A percentile compares a stretch with the other conserved stretches of the same genome.
These are phyloP conservation scores for Diachasma alloeum DNA, from an alignment of 1,140 invertebrate genomes.

Conservation along the genomic window DNA sequence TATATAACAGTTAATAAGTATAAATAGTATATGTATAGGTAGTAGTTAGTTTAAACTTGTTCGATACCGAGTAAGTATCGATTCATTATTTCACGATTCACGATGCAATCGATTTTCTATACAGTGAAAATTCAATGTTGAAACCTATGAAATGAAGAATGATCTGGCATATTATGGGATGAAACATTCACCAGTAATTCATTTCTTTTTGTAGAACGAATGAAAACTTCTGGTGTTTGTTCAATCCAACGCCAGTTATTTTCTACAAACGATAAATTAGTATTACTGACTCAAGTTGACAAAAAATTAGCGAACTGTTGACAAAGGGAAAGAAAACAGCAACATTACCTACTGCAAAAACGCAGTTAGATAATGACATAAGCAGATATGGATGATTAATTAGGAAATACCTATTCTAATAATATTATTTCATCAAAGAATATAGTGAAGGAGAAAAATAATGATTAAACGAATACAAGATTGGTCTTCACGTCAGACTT, in stretches of 20 bases:
- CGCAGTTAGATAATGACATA: slow-evolving; percentile 57
- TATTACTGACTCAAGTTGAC: slow-evolving; percentile 55
- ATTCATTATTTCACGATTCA: slow-evolving; percentile 51
- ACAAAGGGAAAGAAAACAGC: not conserved
- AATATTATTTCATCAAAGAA: slow-evolving; percentile 47
- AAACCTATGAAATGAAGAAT: slow-evolving; percentile 37
- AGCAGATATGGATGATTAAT: slow-evolving; percentile 55
- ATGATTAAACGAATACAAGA: slow-evolving; percentile 37
- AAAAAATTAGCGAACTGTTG: slow-evolving; percentile 48
- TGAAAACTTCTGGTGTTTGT: not conserved
- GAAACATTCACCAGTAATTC: not conserved
- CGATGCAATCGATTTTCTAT: slow-evolving; percentile 51
- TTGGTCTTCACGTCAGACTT: slow-evolving; percentile 53
- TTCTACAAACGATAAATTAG: slow-evolving; percentile 55
- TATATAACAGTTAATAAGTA: slow-evolving; percentile 57
- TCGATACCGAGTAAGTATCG: slow-evolving; percentile 53
- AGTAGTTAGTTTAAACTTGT: slow-evolving; percentile 56
- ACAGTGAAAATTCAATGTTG: slow-evolving; percentile 45
- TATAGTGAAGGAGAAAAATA: slow-evolving; percentile 32
- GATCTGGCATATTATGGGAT: slow-evolving; percentile 17
- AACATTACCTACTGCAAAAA: slow-evolving; percentile 51
- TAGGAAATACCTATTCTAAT: slow-evolving; percentile 58
- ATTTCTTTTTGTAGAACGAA: not conserved
- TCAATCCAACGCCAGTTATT: slow-evolving; percentile 56
- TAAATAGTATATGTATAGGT: slow-evolving; percentile 52